Evolutionary conservation across 2,113 vertebrate species (phyloP), one percentile per base, ranked within the genome.

Genomic region (Pelodiscus sinensis): DNA sequence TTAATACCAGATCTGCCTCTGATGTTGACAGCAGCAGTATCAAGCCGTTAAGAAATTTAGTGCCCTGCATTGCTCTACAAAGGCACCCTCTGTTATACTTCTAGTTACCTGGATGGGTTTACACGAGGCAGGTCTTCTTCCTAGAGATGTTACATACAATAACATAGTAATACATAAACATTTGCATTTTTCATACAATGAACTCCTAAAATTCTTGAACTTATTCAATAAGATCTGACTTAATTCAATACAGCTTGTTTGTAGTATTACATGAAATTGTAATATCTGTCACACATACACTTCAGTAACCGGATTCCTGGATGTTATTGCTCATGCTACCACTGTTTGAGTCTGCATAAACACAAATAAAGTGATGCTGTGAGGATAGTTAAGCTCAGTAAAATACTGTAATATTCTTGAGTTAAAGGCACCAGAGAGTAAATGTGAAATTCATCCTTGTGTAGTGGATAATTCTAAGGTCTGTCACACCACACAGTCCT

Each of bases 401-500:
- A 71, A 71, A 71, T 71, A 71, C 9, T 21, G 16, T 21, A 71
- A 71, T 71, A 35, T 71, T 35, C 16, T 71, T 35, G 65, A 71
- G 31, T 35, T 35, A 19, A 71, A 35, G 62, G 29, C 29, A 65
- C 62, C 15, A 65, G 62, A 65, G 29, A 4, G 29, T 65, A 65
- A 65, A 4, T 2, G 9, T 10, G 18, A 24, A 55, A 29, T 44
- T 87, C 52, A 84, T 12, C 56, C 52, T 10, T 35, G 22, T 5
- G 52, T 0, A 0, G 8, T 56, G 19, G 78, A 81, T 29, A 2
- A 50, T 7, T 1, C 18, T 9, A 81, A 2, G n/a, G 25, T 65
- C 1, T 0, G 0, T 8, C 11, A 13, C 79, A 27, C 15, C n/a
- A 9, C 35, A 44, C 44, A 44, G 44, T 44, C 44, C 44, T 44